Conservation (phyloP, 2,888 invertebrate genomes). For the Hydriomena furcata region DNA sequence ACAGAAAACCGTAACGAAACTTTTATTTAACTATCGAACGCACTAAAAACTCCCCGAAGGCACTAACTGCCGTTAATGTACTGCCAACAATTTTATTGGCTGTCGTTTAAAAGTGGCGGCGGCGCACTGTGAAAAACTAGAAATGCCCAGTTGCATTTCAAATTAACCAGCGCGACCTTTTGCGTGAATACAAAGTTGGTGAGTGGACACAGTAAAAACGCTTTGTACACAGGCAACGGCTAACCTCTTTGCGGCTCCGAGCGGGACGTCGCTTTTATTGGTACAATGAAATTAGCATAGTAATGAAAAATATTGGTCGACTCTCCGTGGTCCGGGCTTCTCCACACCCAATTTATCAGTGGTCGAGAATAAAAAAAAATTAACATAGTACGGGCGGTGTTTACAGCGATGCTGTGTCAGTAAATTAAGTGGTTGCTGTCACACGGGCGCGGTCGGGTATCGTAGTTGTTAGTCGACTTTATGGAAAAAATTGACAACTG, state of each 20-base stretch:
- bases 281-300: constrained; percentile 81
- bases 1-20: constrained; percentile 20
- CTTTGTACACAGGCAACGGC: constrained; percentile 51
- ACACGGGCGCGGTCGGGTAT: constrained; percentile 37
- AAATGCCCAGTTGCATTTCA: constrained; percentile 73
- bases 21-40: constrained; percentile 40
- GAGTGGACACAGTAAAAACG: constrained; percentile 67
- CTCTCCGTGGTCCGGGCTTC: constrained; percentile 46
- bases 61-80: constrained; percentile 44
- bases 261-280: constrained; percentile 72
- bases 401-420: constrained; percentile 42
- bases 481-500: constrained; percentile 29
- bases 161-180: constrained; percentile 70
- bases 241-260: constrained; percentile 72
- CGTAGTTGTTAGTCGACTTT: constrained; percentile 30
- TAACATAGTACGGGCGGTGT: constrained; percentile 43
- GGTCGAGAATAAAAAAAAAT: constrained; percentile 58
- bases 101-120: constrained; percentile 50
- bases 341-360: constrained; percentile 62
- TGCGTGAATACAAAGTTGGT: constrained; percentile 72
- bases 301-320: constrained; percentile 81
- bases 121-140: constrained; percentile 55
- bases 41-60: constrained; percentile 42
- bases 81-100: constrained; percentile 48
- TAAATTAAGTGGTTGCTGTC: constrained; percentile 48